Base-by-base conservation (phyloP, 2,888 invertebrate genomes). In the Cephalotes varians region DNA sequence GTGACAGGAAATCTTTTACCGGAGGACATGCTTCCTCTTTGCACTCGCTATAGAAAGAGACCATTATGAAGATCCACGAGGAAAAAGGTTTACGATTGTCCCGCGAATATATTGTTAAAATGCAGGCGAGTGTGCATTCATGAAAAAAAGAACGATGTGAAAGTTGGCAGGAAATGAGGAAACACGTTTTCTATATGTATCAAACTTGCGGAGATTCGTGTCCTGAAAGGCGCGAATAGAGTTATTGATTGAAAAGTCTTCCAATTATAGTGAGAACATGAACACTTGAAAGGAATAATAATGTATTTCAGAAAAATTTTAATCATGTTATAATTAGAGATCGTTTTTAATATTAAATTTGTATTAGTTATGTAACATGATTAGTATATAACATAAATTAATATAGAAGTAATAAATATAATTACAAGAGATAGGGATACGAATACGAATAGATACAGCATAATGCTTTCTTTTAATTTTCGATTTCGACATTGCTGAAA, bases 61-160 rank as follows among this genome's bases (percentile, higher is more conserved):
- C 76, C 72, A 83, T 83, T 84, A 83, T 83, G 83, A 84, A 54
- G 71, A 84, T 60, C 62, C 79, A 58, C 79, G 62, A 60, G 79
- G 54, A 31, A 67, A 71, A 51, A 83, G 80, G 80, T 73, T 80
- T 74, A 71, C 69, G 73, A 73, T 54, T 62, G 69, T 64, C 73
- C 58, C 49, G 80, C 69, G 69, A 83, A 84, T 83, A 65, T 83
- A 82, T 82, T 81, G 64, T 83, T 82, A 81, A 74, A 51, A 74
- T 81, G 73, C 67, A 62, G 71, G 81, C 73, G 67, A 67, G 44
- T 64, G 73, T 67, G 21, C 67, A 54, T 58, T 56, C 56, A 18
- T 18, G 51, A 62, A 44, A 83, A 49, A 40, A 72, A 65, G 58
- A 5, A 47, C 18, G 47, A 31, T 1, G 60, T n/a, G 28, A 62